A percentile compares a stretch with the other conserved stretches of the same genome.
Conservation (phyloP, 2,113 vertebrate genomes). For the Gopherus evgoodei region DNA sequence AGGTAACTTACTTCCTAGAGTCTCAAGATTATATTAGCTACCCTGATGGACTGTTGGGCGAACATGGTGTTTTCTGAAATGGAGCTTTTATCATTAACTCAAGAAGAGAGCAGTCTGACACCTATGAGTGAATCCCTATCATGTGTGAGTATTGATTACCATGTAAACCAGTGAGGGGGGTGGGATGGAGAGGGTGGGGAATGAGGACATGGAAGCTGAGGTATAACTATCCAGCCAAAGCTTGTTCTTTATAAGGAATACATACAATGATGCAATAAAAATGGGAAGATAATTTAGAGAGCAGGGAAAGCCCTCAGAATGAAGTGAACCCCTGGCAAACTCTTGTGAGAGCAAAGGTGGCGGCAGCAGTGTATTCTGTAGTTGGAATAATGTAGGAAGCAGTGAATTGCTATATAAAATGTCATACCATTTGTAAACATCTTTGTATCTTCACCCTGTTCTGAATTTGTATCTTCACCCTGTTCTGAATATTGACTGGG, state of each 20-base stretch:
- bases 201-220: constrained; percentile 41
- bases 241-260: constrained; percentile 30
- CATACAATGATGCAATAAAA: not conserved
- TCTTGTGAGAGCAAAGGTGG: not conserved
- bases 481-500: not conserved
- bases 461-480: not conserved
- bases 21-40: constrained; percentile 69
- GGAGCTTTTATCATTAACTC: constrained; percentile 54
- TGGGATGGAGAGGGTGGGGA: constrained; percentile 11
- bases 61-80: constrained; percentile 71
- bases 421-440: not conserved
- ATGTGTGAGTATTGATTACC: constrained; percentile 61
- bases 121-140: constrained; percentile 56
- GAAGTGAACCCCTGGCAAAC: not conserved
- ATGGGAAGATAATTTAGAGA: not conserved
- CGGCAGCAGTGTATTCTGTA: not conserved
- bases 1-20: constrained; percentile 59
- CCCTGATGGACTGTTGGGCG: constrained; percentile 57
- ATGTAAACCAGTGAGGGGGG: constrained; percentile 5
- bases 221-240: not conserved
- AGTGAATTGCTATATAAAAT: not conserved
- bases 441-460: not conserved
- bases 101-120: constrained; percentile 19
- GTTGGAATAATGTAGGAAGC: not conserved
- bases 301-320: not conserved